A percentile compares a stretch with the other conserved stretches of the same genome.
These are phyloP conservation scores for Carollia perspicillata DNA, from an alignment of 2,113 vertebrate species.

Conservation along the genomic window DNA sequence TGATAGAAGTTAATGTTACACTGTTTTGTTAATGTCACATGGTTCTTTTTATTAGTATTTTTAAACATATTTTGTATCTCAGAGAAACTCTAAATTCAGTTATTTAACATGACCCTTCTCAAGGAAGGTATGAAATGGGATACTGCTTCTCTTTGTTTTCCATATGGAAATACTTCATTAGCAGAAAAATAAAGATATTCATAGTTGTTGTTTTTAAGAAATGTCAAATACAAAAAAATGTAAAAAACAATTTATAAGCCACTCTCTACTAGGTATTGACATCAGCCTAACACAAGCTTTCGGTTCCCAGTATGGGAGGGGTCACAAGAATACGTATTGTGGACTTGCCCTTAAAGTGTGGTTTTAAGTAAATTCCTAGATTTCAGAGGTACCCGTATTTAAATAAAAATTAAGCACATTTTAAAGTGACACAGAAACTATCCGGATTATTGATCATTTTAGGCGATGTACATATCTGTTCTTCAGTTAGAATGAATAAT, in stretches of 20 bases:
- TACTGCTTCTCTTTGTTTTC: not conserved
- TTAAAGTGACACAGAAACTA: not conserved
- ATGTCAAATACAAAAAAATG: not conserved
- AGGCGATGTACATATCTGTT: not conserved
- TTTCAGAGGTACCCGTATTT: not conserved
- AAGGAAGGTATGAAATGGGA: not conserved
- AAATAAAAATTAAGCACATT: not conserved
- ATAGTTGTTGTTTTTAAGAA: not conserved
- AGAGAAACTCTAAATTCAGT: not conserved
- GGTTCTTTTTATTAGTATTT: not conserved
- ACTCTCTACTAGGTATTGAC: not conserved
- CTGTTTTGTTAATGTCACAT: not conserved
- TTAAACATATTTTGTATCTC: not conserved
- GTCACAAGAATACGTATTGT: not conserved
- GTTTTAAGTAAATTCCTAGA: not conserved
- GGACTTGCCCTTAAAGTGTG: not conserved
- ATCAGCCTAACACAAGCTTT: not conserved
- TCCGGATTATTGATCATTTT: conserved; percentile 39
- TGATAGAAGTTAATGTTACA: not conserved
- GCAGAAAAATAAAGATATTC: not conserved
- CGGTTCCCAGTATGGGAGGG: not conserved
- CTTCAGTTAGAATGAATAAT: conserved; percentile 58
- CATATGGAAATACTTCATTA: conserved; percentile 10
- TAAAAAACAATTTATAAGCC: not conserved
- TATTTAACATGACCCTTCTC: not conserved